Evolutionary conservation across 2,888 invertebrate species (phyloP), one percentile per base, ranked within the genome.

Genomic region (Neoscelio sp.): DNA sequence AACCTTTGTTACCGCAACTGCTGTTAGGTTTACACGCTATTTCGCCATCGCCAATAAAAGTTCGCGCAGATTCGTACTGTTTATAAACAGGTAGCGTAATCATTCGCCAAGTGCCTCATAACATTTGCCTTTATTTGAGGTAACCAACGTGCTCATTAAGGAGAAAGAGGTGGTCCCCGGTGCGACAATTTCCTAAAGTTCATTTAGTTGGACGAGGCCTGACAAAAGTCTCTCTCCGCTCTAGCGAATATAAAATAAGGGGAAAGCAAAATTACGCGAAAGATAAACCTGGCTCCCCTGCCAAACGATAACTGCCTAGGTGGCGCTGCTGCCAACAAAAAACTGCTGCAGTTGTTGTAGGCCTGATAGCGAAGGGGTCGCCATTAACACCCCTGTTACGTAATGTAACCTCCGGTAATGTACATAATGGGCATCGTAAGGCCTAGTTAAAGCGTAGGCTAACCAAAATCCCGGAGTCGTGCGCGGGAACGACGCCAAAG

Each of bases 241-340:
- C 10, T 33, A 10, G 15, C 42, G 44, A n/a, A 28, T 35, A 44
- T 50, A 44, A 62, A 71, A 73, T 54, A 64, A 73, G 73, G 62
- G 52, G 40, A 40, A 65, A 65, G 52, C 38, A 46, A 46, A 68
- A 68, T 73, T 73, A 54, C 52, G 65, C 52, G 50, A 56, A 48
- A 73, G 62, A 78, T 67, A 62, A 78, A 78, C 67, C 67, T 52
- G 87, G 87, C 87, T 83, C 77, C 77, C 80, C 78, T 85, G 89
- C 88, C 88, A 88, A 88, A 88, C 86, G 88, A 86, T 89, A 87
- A 89, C 87, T 84, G 85, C 82, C 42, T 50, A 67, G 76, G 73
- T 73, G 73, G 56, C 20, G 48, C 50, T 65, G 48, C 50, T 65
- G 74, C 65, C 65, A 65, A 65, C 64, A 48, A 62, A 76, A 64